Conservation (phyloP, 2,797 vertebrate species). For the Lacerta bilineata region DNA sequence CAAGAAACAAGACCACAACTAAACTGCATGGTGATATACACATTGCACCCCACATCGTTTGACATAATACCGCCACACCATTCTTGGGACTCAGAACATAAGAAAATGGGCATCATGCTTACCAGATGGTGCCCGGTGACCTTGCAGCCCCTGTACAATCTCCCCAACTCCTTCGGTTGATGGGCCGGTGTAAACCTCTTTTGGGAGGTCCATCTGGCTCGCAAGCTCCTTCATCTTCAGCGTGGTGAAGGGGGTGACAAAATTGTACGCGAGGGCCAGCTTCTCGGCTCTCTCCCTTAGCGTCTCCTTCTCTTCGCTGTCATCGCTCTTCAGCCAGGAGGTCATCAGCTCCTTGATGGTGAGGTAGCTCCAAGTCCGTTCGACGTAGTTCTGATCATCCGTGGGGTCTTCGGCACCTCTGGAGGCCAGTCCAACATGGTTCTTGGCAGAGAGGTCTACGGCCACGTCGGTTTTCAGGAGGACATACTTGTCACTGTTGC, state of each 20-base stretch:
- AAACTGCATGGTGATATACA: neutral
- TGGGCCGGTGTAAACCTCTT: conserved; percentile 65
- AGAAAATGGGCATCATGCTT: conserved; percentile 38
- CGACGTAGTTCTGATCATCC: conserved; percentile 80
- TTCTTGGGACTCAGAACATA: too few species aligned
- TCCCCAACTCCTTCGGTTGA: conserved; percentile 76
- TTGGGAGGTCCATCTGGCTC: conserved; percentile 71
- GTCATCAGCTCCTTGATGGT: conserved; percentile 89
- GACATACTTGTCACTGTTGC: conserved; percentile 90
- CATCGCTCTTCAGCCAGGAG: conserved; percentile 82
- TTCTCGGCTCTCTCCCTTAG: conserved; percentile 83
- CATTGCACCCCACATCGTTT: neutral
- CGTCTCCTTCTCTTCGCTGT: conserved; percentile 80
- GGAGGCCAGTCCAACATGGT: conserved; percentile 75
- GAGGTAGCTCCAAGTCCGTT: conserved; percentile 92
- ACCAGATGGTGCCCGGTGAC: conserved; percentile 78
- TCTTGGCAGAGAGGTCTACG: conserved; percentile 72
- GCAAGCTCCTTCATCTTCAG: conserved; percentile 84
- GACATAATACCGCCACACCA: neutral
- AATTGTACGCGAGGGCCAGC: conserved; percentile 87
- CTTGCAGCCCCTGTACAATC: conserved; percentile 78
- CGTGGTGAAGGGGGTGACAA: conserved; percentile 91
- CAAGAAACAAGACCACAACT: neutral
- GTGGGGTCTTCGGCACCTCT: conserved; percentile 61
- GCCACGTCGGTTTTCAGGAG: conserved; percentile 89